phyloP scores from a whole-genome alignment of 2,797 vertebrate genomes.

The Cuculus canorus region DNA sequence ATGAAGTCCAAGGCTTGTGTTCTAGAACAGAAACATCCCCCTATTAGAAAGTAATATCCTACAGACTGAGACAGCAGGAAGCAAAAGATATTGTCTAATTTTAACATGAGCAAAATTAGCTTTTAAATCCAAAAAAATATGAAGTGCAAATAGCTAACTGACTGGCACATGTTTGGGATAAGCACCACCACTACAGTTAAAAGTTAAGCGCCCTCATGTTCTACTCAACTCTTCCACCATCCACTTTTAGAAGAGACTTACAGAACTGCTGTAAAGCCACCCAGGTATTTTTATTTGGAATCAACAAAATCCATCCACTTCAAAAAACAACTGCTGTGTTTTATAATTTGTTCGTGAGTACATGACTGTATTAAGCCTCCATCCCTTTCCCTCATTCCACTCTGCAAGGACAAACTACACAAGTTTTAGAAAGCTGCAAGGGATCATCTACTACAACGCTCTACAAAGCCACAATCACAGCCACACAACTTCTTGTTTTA shows the following conservation, averaged over 20 bases:
- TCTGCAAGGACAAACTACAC: neutral
- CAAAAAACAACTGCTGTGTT: neutral
- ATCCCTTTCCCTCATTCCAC: neutral
- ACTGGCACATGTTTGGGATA: rapidly evolving
- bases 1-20: neutral
- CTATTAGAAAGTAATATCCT: neutral
- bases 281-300: neutral
- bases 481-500: neutral
- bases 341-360: neutral
- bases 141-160: neutral
- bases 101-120: neutral
- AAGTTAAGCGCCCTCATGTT: rapidly evolving
- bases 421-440: neutral
- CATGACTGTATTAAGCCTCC: neutral
- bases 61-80: neutral
- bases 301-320: neutral
- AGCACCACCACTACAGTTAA: neutral
- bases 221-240: neutral
- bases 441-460: neutral
- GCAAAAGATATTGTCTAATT: neutral
- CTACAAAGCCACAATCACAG: neutral
- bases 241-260: neutral
- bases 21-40: neutral
- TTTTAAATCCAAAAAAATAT: neutral
- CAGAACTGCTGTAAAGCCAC: neutral